Base-by-base conservation (phyloP, 1,140 invertebrate species). In the Agraylea sexmaculata region DNA sequence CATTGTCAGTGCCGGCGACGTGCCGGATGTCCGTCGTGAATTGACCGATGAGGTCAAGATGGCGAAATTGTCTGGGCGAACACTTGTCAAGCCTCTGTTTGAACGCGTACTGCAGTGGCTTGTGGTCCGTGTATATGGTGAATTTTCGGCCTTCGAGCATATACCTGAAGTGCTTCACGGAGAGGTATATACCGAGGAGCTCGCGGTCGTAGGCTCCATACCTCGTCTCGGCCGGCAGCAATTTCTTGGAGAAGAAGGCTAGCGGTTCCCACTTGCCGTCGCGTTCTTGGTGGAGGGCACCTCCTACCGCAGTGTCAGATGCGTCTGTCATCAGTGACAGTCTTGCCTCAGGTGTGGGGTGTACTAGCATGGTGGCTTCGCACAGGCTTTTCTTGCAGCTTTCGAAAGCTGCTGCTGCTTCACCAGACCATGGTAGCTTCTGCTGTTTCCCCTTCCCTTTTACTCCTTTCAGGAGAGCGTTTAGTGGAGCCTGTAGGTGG, bases 121-220 rank as follows among this genome's bases (percentile, higher is more conserved):
- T 31, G 7, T 15, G 30, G 15, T 31, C 30, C 7, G 8, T 31
- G n/a, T 31, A n/a, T n/a, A n/a, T 8, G 13, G 16, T 13, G 7
- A 35, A 35, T 13, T 17, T 8, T 35, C 33, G 8, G 8, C 29
- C 33, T 13, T 35, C 33, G 0, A 71, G 18, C 18, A 62, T 49
- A 36, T 64, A 53, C 6, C 51, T 48, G 43, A 71, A 70, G 35
- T 62, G 54, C 40, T 60, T 53, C 1, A 68, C 45, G 5, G 53
- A 51, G 10, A 46, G 37, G 46, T 68, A 71, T 15, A 66, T 58
- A 1, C 61, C 68, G 4, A 70, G 36, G 1, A 71, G 45, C 48
- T 73, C 66, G 8, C 37, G 2, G 54, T 62, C 52, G 45, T 49
- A 59, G 2, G 55, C 43, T 13, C 39, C 48, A 40, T 59, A 68